Evolutionary conservation across 2,113 vertebrate species (phyloP).

Genomic region (Ceyx melanurus): DNA sequence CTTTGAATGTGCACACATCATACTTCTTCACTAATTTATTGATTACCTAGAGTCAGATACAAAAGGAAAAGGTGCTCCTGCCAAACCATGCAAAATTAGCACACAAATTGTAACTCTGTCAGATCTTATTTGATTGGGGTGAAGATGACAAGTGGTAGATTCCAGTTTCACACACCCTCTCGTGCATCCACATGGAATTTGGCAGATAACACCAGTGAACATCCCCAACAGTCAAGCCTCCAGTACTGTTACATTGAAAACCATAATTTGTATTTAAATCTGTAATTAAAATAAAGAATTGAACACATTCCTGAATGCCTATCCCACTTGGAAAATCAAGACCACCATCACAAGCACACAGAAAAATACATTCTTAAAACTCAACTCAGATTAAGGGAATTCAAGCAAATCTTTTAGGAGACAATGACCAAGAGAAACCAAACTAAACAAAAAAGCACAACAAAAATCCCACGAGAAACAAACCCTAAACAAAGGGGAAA

Average conservation of each 20-base stretch:
- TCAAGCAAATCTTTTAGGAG: not conserved
- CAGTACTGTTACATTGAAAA: not conserved
- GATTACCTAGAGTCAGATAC: not conserved
- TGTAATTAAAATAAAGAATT: not conserved
- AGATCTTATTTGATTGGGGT: not conserved
- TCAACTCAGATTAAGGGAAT: not conserved
- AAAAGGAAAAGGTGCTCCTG: not conserved
- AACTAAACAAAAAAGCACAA: too few relatives aligned
- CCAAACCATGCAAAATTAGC: not conserved
- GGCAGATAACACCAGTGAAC: not conserved
- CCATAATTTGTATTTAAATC: not conserved
- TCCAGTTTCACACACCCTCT: not conserved
- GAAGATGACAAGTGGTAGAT: too few relatives aligned
- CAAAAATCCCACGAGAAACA: too few relatives aligned
- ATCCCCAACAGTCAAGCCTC: not conserved
- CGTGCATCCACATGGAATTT: rapidly evolving
- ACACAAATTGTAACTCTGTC: not conserved
- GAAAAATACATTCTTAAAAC: not conserved
- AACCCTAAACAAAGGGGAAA: too few relatives aligned
- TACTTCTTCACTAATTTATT: not conserved
- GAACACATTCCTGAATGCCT: not conserved
- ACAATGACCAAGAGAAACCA: too few relatives aligned
- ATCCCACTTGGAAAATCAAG: not conserved
- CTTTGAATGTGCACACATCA: not conserved
- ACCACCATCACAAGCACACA: not conserved